Evolutionary conservation across 2,113 vertebrate genomes (phyloP), one percentile per base, ranked within the genome.

Genomic region (Ornithorhynchus anatinus): DNA sequence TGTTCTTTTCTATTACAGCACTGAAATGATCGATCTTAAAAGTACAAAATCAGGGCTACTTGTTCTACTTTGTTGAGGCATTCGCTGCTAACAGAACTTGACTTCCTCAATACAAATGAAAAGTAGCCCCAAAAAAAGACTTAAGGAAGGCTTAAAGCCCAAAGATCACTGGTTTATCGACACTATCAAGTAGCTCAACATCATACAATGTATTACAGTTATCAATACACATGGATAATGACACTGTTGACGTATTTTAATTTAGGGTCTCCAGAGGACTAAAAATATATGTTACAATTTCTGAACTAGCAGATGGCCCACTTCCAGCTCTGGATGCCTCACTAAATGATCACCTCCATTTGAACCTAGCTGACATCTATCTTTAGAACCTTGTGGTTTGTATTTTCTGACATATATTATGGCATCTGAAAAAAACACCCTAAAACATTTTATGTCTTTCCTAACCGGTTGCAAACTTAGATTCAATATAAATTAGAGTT

Each of bases 211-310:
- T 32, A 68, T 75, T 19, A 75, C 42, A 60, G 11, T 65, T 71
- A 71, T 79, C 53, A 40, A 53, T 32, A 44, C 78, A 58, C 63
- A 62, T 1, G 5, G 22, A 62, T 19, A 60, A 82, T 76, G 64
- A 84, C 70, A 70, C 27, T 72, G 59, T 38, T 59, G 58, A 72
- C 40, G 60, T 3, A 61, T 54, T 79, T 75, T 81, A 74, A 83
- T 82, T 81, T 79, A 65, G 53, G 60, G 66, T 75, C 42, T 53
- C 10, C 45, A 22, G 67, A 85, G 22, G 51, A 61, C 57, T 12
- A 77, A 59, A 44, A 71, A 5, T 14, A 66, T 8, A 29, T 20
- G 51, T 5, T 64, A 7, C 32, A 50, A 69, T 75, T 71, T 44
- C 19, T 51, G 4, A 35, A 63, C 70, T 62, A 81, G 58, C 48